These are phyloP conservation scores for Neopipo cinnamomea DNA, from an alignment of 2,113 vertebrate species.

Conservation along the genomic window DNA sequence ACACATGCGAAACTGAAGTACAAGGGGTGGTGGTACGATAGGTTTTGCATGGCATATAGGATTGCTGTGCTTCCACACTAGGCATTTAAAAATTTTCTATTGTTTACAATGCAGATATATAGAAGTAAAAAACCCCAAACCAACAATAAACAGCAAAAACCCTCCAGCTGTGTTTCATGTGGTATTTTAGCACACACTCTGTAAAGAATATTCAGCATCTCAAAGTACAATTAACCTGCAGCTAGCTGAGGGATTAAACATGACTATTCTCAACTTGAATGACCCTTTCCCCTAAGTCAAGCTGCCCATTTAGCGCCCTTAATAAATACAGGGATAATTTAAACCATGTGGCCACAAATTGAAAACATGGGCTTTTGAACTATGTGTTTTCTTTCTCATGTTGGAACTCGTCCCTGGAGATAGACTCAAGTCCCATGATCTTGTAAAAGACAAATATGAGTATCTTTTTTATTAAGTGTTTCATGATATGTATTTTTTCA, in stretches of 20 bases:
- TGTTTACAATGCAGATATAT: slow-evolving; percentile 30
- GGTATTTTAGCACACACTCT: slow-evolving; percentile 39
- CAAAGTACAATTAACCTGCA: slow-evolving; percentile 74
- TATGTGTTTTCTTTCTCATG: slow-evolving; percentile 87
- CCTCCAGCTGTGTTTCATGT: slow-evolving; percentile 35
- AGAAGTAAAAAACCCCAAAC: slow-evolving; percentile 29
- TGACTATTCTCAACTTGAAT: slow-evolving; percentile 77
- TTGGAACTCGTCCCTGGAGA: slow-evolving; percentile 89
- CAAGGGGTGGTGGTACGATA: not conserved
- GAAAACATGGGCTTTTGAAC: slow-evolving; percentile 90
- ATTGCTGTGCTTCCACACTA: slow-evolving; percentile 2
- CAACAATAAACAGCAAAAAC: not conserved
- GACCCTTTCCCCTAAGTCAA: slow-evolving; percentile 75
- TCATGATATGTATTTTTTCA: slow-evolving; percentile 65
- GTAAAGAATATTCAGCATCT: slow-evolving; percentile 47
- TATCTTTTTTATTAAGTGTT: slow-evolving; percentile 78
- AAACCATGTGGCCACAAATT: slow-evolving; percentile 90
- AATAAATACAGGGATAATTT: slow-evolving; percentile 93
- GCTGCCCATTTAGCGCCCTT: slow-evolving; percentile 80
- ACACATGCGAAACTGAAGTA: not conserved
- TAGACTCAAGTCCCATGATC: slow-evolving; percentile 85
- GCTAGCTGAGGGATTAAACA: slow-evolving; percentile 71
- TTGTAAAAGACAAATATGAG: slow-evolving; percentile 74
- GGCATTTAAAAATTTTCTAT: slow-evolving; percentile 40
- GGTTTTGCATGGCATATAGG: slow-evolving; percentile 15